Conservation (phyloP, 2,888 invertebrate species). For the Coenonympha arcania region DNA sequence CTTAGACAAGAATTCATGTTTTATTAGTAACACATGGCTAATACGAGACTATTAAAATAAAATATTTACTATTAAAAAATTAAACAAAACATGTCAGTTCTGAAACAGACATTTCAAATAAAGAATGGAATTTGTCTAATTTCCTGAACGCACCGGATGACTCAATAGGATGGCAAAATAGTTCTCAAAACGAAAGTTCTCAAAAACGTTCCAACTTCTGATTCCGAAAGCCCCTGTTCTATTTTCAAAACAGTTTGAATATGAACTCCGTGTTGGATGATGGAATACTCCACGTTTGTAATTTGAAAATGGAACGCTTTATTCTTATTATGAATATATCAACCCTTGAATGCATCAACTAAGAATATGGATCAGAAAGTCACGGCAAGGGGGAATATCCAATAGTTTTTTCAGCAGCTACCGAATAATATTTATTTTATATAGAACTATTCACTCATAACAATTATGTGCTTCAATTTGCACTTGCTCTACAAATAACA, state of each 20-base stretch:
- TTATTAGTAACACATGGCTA: no score
- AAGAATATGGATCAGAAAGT: not conserved
- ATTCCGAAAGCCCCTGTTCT: slow-evolving; percentile 27
- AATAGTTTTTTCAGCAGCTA: no score
- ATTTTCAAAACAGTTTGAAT: slow-evolving; percentile 59
- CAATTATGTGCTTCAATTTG: no score
- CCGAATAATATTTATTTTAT: not conserved
- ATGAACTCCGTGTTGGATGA: slow-evolving; percentile 46
- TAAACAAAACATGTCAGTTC: not conserved
- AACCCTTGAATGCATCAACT: not conserved
- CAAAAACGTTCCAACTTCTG: slow-evolving; percentile 18
- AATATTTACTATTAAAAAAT: not conserved
- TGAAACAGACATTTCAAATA: slow-evolving; percentile 8
- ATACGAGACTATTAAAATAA: not conserved
- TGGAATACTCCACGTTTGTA: slow-evolving; percentile 61
- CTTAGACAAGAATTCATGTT: no score
- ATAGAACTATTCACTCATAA: no score
- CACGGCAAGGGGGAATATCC: not conserved
- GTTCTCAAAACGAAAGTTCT: slow-evolving; percentile 14
- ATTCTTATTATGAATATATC: slow-evolving; percentile 68
- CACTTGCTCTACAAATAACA: no score
- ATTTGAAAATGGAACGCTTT: slow-evolving; percentile 64
- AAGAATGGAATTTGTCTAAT: slow-evolving; percentile 36
- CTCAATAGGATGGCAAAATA: slow-evolving; percentile 21
- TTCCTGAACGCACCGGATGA: slow-evolving; percentile 43